Evolutionary conservation across 2,113 vertebrate species (phyloP), one percentile per base, ranked within the genome.

Genomic region (Epinephelus fuscoguttatus): DNA sequence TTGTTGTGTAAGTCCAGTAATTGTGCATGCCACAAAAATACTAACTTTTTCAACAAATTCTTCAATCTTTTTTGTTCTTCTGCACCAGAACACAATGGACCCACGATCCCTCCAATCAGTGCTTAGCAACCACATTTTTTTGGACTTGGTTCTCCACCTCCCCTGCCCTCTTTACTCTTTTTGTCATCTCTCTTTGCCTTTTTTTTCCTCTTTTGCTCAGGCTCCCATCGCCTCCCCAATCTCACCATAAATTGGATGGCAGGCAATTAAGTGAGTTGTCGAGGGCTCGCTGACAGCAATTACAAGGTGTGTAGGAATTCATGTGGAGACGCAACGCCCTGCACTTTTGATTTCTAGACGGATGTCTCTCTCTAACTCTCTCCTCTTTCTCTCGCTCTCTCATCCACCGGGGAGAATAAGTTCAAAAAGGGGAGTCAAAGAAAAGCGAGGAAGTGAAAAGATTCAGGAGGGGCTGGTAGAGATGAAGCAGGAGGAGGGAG

Each of bases 191-290:
- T 42, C 23, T 67, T 40, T 66, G 10, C 23, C 33, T 37, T 67
- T 27, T 81, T 59, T 85, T n/a, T 56, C 57, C 49, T 40, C 23
- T 57, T 52, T 73, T 55, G 55, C 61, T 59, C 57, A 25, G 55
- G 27, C 47, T 63, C 60, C 18, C 80, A 72, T 80, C 73, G 19
- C 82, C 64, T 81, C 62, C 68, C 74, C 72, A 73, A 71, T 85
- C 80, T 83, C 79, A 9, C 77, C 37, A 80, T 80, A 89, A 91
- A 91, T 92, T 90, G 88, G 82, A 92, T 78, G 81, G 77, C 84
- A 88, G 84, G 90, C 92, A 94, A 93, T 94, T 94, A 94, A 91
- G 70, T 87, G 87, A 94, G 92, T 90, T 93, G 93, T 93, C 61
- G 19, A 78, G 75, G 84, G 71, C 80, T 91, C 33, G 30, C 89